Conservation (phyloP, 2,113 vertebrate genomes). For the Mugil cephalus region DNA sequence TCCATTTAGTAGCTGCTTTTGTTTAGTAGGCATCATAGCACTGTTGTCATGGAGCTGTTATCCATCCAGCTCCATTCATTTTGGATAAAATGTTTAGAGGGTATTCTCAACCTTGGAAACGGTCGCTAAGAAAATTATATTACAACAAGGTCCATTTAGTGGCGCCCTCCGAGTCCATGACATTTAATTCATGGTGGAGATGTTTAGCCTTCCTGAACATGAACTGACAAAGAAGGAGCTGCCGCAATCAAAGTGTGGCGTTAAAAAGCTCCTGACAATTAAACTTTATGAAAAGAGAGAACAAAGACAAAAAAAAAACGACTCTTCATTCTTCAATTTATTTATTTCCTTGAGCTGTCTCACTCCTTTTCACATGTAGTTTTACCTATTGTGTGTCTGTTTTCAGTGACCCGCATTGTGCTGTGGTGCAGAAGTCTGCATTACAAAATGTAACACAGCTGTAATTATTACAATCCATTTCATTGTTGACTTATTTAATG, state of each 20-base stretch:
- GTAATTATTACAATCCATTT: not conserved
- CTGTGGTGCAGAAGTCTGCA: no score
- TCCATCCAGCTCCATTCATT: not conserved
- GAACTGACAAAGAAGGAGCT: not conserved
- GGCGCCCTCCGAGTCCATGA: not conserved
- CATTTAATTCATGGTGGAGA: no score
- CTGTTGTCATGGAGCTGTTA: not conserved
- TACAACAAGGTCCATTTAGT: not conserved
- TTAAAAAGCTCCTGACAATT: not conserved
- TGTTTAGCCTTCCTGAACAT: slow-evolving; percentile 2
- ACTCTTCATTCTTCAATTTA: not conserved
- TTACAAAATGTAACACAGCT: not conserved
- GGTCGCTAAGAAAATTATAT: not conserved
- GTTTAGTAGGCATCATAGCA: no score
- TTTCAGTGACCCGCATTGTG: no score
- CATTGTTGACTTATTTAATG: not conserved
- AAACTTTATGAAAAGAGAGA: not conserved
- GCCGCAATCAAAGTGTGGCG: not conserved
- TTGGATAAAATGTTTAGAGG: not conserved
- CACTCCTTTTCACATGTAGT: not conserved
- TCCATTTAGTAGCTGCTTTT: no score
- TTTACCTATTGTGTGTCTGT: not conserved
- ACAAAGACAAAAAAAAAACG: not conserved
- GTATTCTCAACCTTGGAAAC: not conserved
- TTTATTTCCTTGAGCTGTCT: not conserved